A percentile compares a stretch with the other conserved stretches of the same genome.
phyloP scores from a whole-genome alignment of 1,140 invertebrate genomes.

The Cyrtorhinus lividipennis region DNA sequence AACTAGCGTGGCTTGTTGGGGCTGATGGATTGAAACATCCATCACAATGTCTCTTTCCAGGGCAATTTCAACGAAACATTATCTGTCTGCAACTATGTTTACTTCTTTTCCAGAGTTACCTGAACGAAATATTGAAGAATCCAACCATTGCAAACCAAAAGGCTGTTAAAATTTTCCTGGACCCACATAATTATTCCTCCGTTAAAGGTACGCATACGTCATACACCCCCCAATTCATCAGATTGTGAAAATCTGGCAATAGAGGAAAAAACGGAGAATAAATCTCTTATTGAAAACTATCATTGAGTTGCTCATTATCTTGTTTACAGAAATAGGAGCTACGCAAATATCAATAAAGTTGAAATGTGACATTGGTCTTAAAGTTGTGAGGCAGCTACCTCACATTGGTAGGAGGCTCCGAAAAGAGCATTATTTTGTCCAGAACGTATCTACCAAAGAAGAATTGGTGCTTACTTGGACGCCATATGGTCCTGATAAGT shows the following conservation, averaged over 20 bases:
- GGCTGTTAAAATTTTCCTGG: constrained; percentile 70
- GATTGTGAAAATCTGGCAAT: no score
- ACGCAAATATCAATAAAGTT: constrained; percentile 75
- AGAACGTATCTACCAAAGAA: constrained; percentile 37
- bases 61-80: no score
- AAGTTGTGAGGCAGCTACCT: constrained; percentile 57
- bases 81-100: constrained; percentile 12
- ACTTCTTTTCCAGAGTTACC: constrained; percentile 49
- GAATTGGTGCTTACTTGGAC: constrained; percentile 64
- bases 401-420: constrained; percentile 75
- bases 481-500: constrained; percentile 71
- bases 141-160: constrained; percentile 61
- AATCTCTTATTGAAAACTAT: no score
- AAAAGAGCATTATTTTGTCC: constrained; percentile 65
- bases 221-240: no score
- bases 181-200: constrained; percentile 68
- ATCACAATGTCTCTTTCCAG: no score
- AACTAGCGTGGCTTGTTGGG: no score
- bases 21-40: no score
- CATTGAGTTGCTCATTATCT: constrained; percentile 20
- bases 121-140: constrained; percentile 67
- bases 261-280: no score
- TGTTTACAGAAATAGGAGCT: constrained; percentile 56
- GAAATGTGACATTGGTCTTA: constrained; percentile 64
- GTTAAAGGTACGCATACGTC: constrained; percentile 45